Evolutionary conservation across 2,888 invertebrate genomes (phyloP).

Genomic region (Rugalucina vietnamica): DNA sequence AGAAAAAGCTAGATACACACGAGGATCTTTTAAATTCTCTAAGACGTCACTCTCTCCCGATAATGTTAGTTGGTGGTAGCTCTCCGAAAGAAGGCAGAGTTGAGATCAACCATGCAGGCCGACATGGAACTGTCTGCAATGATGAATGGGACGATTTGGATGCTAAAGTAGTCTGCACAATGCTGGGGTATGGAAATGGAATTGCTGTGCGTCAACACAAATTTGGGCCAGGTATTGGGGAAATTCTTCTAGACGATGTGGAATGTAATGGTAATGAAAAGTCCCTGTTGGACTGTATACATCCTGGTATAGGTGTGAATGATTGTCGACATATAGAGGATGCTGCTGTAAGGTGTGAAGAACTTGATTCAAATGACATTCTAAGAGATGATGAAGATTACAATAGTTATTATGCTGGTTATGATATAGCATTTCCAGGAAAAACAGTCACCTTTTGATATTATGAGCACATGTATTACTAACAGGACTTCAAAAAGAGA

Average conservation of each 20-base stretch:
- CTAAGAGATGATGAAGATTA: no score
- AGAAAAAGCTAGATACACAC: no score
- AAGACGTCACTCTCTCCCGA: no score
- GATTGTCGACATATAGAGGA: constrained; percentile 70
- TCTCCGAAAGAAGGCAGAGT: constrained; percentile 87
- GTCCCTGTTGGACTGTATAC: constrained; percentile 58
- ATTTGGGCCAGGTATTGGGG: constrained; percentile 57
- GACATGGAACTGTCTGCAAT: constrained; percentile 93
- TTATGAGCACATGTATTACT: no score
- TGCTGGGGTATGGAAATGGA: constrained; percentile 82
- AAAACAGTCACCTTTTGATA: no score
- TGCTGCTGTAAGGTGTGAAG: constrained; percentile 70
- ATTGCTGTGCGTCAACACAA: no score
- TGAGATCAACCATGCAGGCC: constrained; percentile 88
- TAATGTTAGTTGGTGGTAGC: constrained; percentile 87
- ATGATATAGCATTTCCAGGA: no score
- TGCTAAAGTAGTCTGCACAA: constrained; percentile 85
- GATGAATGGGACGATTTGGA: constrained; percentile 89
- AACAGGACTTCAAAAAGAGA: no score
- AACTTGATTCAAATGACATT: no score
- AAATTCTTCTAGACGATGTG: constrained; percentile 69
- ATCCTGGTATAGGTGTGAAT: constrained; percentile 57
- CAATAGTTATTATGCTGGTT: no score
- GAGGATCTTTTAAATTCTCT: no score
- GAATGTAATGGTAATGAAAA: constrained; percentile 69